These are phyloP conservation scores for Cephus spinipes DNA, from an alignment of 2,888 invertebrate genomes.

Conservation along the genomic window DNA sequence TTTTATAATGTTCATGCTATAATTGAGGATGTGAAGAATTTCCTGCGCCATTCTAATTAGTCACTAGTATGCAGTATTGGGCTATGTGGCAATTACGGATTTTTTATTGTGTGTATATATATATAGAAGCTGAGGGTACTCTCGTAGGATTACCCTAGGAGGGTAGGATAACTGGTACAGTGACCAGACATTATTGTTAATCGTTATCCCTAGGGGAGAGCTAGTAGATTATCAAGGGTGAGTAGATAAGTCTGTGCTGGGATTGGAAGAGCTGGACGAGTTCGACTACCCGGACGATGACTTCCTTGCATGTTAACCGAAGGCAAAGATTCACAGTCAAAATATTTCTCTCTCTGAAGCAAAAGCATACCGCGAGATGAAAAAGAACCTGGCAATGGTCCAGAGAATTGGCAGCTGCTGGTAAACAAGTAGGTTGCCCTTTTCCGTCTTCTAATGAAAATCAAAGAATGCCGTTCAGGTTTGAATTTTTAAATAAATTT, in stretches of 20 bases:
- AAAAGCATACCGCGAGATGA: neutral
- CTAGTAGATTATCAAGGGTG: neutral
- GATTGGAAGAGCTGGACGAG: neutral
- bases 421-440: neutral
- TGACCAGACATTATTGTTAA: neutral
- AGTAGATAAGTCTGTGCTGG: neutral
- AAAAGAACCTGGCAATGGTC: neutral
- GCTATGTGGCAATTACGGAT: neutral
- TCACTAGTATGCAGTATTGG: no score
- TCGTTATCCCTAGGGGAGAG: neutral
- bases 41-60: neutral
- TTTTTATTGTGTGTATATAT: neutral
- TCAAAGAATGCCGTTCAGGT: neutral
- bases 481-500: neutral
- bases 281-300: neutral
- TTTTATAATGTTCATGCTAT: neutral
- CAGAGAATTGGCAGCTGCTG: neutral
- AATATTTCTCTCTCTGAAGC: neutral
- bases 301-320: neutral
- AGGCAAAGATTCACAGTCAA: neutral
- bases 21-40: neutral
- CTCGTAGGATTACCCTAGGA: neutral
- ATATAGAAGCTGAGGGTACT: neutral
- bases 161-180: neutral
- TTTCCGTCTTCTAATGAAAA: neutral